phyloP scores from a whole-genome alignment of 1,140 invertebrate genomes.

The Bradynema listronoti region DNA sequence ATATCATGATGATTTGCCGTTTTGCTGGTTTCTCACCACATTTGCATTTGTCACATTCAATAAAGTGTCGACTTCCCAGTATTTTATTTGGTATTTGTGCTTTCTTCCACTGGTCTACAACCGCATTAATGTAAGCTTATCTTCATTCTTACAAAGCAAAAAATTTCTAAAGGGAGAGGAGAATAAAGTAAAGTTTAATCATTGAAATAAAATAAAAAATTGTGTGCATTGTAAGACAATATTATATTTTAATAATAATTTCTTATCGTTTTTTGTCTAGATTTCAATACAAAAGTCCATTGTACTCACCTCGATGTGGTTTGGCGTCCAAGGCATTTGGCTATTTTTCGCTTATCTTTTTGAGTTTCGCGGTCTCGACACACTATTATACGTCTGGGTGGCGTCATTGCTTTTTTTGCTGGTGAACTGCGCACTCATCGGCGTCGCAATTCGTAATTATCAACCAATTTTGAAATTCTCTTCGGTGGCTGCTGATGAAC shows the following conservation, averaged over 20 bases:
- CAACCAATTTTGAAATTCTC: too few relatives aligned
- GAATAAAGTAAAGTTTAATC: too few relatives aligned
- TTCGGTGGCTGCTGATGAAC: too few relatives aligned
- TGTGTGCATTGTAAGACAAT: too few relatives aligned
- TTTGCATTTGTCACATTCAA: constrained; percentile 87
- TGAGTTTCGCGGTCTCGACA: constrained; percentile 78
- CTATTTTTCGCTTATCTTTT: constrained; percentile 79
- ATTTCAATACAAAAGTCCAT: constrained; percentile 17
- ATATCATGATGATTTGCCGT: constrained; percentile 66
- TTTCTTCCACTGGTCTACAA: constrained; percentile 70
- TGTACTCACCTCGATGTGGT: constrained; percentile 65
- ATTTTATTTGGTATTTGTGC: constrained; percentile 91
- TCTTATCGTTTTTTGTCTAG: constrained; percentile 25
- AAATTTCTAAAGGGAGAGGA: too few relatives aligned
- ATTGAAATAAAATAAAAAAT: too few relatives aligned
- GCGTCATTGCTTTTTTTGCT: constrained; percentile 61
- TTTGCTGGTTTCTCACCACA: constrained; percentile 76
- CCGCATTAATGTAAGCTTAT: constrained; percentile 28
- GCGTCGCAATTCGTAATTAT: constrained; percentile 16
- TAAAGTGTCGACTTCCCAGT: constrained; percentile 92
- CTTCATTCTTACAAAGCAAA: not conserved
- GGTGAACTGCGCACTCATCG: constrained; percentile 58
- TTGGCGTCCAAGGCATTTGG: constrained; percentile 75
- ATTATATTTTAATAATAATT: constrained; percentile 14
- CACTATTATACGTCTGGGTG: constrained; percentile 65